Percentiles rank a stretch among this genome's conserved stretches.
phyloP scores from a whole-genome alignment of 2,113 vertebrate species.

The Gulo gulo region DNA sequence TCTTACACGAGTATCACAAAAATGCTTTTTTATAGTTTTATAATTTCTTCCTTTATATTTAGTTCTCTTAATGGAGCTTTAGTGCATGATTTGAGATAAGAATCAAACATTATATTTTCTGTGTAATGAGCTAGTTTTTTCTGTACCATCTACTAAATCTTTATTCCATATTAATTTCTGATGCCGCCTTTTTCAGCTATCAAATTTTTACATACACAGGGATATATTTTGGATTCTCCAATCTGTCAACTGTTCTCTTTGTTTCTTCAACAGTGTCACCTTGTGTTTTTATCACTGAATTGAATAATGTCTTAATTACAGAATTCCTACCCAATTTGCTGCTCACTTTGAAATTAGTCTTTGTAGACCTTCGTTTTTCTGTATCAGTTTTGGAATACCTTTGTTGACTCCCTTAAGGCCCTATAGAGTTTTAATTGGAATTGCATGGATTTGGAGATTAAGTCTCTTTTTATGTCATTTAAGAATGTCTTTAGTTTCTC shows the following conservation, averaged over 20 bases:
- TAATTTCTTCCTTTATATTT: not conserved
- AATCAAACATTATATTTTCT: not conserved
- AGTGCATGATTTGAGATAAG: not conserved
- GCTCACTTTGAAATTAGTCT: not conserved
- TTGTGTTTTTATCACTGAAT: conserved; percentile 24
- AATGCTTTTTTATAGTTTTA: not conserved
- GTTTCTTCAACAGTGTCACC: not conserved
- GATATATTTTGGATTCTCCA: not conserved
- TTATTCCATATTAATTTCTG: not conserved
- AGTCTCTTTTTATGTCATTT: not conserved
- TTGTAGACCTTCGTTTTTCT: not conserved
- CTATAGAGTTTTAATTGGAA: not conserved
- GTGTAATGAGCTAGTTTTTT: not conserved
- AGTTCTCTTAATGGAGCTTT: not conserved
- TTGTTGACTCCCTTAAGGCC: not conserved
- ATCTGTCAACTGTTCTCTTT: not conserved
- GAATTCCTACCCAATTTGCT: not conserved
- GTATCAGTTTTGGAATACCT: not conserved
- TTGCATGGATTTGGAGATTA: not conserved
- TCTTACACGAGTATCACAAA: not conserved
- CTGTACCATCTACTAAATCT: not conserved
- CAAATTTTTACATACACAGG: not conserved
- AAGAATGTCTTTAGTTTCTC: not conserved
- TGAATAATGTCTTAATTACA: not conserved
- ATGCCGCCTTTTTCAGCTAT: not conserved